Conservation (phyloP, 2,797 vertebrate species). For the Synanceia verrucosa region DNA sequence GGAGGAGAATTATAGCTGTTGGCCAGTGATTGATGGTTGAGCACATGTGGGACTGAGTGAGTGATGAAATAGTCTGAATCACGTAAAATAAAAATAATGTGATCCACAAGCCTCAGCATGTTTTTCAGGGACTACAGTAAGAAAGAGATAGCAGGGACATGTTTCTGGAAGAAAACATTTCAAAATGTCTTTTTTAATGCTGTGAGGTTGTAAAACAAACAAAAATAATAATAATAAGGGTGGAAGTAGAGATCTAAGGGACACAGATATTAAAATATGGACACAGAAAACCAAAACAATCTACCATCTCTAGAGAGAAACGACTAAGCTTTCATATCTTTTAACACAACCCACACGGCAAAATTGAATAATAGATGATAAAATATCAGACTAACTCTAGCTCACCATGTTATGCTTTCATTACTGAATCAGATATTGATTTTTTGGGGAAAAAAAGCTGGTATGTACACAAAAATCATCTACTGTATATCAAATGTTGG, state of each 20-base stretch:
- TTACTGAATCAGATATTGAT: not conserved
- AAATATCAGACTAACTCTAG: not conserved
- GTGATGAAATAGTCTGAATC: conserved; percentile 16
- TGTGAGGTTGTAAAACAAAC: not conserved
- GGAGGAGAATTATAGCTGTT: conserved; percentile 51
- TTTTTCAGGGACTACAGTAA: not conserved
- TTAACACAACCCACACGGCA: not conserved
- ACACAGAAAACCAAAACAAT: not conserved
- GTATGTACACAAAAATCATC: not conserved
- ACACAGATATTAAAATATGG: not conserved
- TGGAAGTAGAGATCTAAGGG: not conserved
- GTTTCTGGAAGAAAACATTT: not conserved
- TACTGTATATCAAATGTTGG: not conserved
- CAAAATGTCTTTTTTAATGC: not conserved
- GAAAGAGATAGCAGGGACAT: not conserved
- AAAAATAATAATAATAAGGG: not conserved
- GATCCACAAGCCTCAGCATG: not conserved
- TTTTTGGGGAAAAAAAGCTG: not conserved
- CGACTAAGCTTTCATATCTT: not conserved
- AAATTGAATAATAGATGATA: not conserved
- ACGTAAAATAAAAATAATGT: conserved; percentile 18
- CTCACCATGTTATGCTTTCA: not conserved
- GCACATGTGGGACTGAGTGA: conserved; percentile 12
- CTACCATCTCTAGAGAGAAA: not conserved
- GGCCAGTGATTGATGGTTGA: conserved; percentile 42